phyloP scores from a whole-genome alignment of 2,888 invertebrate species.

The Belgica antarctica region DNA sequence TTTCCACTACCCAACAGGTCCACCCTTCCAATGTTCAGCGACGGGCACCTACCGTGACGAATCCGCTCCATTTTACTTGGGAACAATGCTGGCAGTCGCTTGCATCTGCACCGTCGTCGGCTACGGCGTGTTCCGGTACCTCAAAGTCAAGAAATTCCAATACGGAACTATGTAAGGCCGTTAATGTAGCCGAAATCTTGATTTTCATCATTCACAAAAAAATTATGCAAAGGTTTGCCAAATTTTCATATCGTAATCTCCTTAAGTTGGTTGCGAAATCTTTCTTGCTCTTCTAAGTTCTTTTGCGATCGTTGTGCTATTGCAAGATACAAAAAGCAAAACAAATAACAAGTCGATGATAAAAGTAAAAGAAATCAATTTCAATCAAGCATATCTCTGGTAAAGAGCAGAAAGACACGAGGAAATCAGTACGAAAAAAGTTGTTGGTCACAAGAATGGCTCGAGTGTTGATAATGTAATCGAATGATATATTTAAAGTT shows the following conservation, averaged over 20 bases:
- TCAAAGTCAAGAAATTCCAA: slow-evolving; percentile 68
- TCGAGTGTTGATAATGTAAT: slow-evolving; percentile 13
- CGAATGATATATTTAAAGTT: slow-evolving; percentile 21
- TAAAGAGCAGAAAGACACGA: neutral
- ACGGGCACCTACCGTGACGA: slow-evolving; percentile 69
- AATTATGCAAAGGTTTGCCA: slow-evolving; percentile 26
- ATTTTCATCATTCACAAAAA: neutral
- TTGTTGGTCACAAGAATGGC: neutral
- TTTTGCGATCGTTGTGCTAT: slow-evolving; percentile 20
- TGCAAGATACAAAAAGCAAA: neutral
- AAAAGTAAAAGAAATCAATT: neutral
- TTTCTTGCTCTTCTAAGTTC: neutral
- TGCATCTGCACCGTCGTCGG: slow-evolving; percentile 78
- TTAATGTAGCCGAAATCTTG: neutral
- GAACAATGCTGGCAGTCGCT: slow-evolving; percentile 78
- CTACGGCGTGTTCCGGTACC: slow-evolving; percentile 66
- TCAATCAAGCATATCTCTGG: neutral
- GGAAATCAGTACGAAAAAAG: neutral
- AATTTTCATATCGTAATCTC: slow-evolving; percentile 13
- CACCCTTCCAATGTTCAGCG: slow-evolving; percentile 55
- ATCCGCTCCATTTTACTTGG: slow-evolving; percentile 79
- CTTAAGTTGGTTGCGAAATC: neutral
- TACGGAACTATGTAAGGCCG: slow-evolving; percentile 79
- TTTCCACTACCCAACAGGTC: too few species aligned
- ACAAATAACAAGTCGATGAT: neutral